Evolutionary conservation across 2,888 invertebrate genomes (phyloP), one percentile per base, ranked within the genome.

Genomic region (Chironomus riparius): DNA sequence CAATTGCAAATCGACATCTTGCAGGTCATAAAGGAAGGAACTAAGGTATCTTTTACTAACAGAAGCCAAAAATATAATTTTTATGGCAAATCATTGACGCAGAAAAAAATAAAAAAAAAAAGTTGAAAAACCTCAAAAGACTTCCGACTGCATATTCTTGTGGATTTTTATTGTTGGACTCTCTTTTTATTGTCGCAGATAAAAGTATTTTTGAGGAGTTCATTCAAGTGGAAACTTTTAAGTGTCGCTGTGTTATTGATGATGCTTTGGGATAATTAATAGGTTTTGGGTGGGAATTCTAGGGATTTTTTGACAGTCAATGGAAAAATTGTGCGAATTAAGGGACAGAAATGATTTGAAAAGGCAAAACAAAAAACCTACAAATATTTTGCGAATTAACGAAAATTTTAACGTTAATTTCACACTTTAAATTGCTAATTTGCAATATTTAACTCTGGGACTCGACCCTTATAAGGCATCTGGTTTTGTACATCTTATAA

Each of bases 1-100:
- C 38, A 38, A 38, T 38, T 38, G 38, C 38, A 38, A 38, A 38
- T 38, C 1, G 38, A 38, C 38, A 38, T 38, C 13, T 28, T 61
- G 21, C 22, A 65, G 65, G n/a, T 24, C 24, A 38, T 47, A 74
- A 47, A 48, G 74, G 68, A 68, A 68, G 68, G 74, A 74, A 74
- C 18, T 74, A 74, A 74, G 68, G 74, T 74, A 48, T 28, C 56
- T 62, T 62, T 74, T 15, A 68, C n/a, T 47, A 47, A 68, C 62
- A 74, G 74, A 62, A 62, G 68, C 68, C 74, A 74, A 21, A 56
- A 50, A 15, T 15, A 15, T 50, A 50, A 56, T 68, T 38, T 47
- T 65, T 62, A 65, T 65, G 68, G 68, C 68, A 47, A 68, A n/a
- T 47, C 68, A 68, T 18, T 47, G 38, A 68, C 15, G 28, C 18